Evolutionary conservation across 2,113 vertebrate genomes (phyloP).

Genomic region (Malurus cyaneus): DNA sequence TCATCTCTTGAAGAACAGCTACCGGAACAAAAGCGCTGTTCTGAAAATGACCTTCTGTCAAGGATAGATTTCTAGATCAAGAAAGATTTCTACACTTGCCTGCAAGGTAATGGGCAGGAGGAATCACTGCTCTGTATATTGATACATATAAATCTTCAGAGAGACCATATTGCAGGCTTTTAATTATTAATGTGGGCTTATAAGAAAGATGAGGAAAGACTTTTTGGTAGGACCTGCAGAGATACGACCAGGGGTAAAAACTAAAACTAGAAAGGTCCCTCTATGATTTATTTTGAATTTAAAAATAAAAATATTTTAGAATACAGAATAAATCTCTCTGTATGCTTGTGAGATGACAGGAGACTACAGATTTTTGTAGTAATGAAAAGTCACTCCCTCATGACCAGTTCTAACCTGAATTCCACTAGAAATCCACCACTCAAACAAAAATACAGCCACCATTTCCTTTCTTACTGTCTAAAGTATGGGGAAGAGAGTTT

Average conservation of each 20-base stretch:
- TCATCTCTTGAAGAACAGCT: not conserved
- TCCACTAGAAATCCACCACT: not conserved
- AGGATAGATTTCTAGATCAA: not conserved
- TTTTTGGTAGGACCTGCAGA: not conserved
- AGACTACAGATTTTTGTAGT: not conserved
- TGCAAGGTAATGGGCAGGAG: not conserved
- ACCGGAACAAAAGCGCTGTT: not conserved
- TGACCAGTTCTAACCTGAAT: not conserved
- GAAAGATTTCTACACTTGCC: not conserved
- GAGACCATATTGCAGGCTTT: not conserved
- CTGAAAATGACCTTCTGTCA: not conserved
- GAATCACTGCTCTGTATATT: not conserved
- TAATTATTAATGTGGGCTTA: not conserved
- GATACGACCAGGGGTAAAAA: not conserved
- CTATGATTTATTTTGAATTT: not conserved
- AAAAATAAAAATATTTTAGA: not conserved
- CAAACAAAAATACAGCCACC: not conserved
- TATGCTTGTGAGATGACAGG: not conserved
- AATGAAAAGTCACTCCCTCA: not conserved
- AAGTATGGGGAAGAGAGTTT: not conserved
- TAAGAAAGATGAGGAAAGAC: not conserved
- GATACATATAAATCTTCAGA: not conserved
- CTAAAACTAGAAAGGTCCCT: not conserved
- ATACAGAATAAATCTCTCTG: not conserved
- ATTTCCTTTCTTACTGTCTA: not conserved